Percentiles rank a stretch among this genome's conserved stretches.
Conservation (phyloP, 1,140 invertebrate species). For the Bombyx mori region ASM3026992v2 NC_085128.1:14254001-14254500, state of each 20-base stretch:
- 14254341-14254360: slow-evolving; percentile 18
- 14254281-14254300: background rate
- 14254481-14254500: too few relatives aligned
- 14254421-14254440: too few relatives aligned
- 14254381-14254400: slow-evolving; percentile 7
- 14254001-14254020: too few relatives aligned
- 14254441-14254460: too few relatives aligned
- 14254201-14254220: slow-evolving; percentile 29
- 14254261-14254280: background rate
- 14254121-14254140: slow-evolving; percentile 5
- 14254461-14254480: too few relatives aligned
- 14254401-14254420: background rate
- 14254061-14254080: too few relatives aligned
- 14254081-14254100: too few relatives aligned
- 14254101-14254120: too few relatives aligned
- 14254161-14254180: slow-evolving; percentile 19
- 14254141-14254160: slow-evolving; percentile 23
- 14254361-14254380: slow-evolving; percentile 21
- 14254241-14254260: slow-evolving; percentile 10
- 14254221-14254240: slow-evolving; percentile 21
- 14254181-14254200: slow-evolving; percentile 21
- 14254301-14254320: background rate
- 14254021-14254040: too few relatives aligned
- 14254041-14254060: too few relatives aligned
- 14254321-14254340: slow-evolving; percentile 11